These are phyloP conservation scores for Adelphocoris suturalis DNA, from an alignment of 2,888 invertebrate genomes.

Conservation along the genomic window DNA sequence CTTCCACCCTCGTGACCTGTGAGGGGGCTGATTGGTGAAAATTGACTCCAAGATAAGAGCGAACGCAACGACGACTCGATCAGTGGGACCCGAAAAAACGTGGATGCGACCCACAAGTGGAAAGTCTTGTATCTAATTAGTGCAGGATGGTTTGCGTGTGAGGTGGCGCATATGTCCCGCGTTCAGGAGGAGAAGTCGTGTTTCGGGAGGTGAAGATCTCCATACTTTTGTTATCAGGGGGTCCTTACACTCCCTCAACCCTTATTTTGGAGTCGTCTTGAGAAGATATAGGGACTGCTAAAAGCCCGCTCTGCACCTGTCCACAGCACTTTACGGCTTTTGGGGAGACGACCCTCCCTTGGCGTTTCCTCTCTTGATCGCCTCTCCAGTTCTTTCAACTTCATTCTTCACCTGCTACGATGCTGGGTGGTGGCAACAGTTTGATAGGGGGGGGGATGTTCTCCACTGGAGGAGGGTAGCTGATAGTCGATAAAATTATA, in stretches of 20 bases:
- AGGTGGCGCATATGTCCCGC: slow-evolving; percentile 51
- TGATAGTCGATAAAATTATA: no score
- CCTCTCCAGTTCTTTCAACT: not conserved
- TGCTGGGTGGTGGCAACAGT: no score
- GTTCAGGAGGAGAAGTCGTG: not conserved
- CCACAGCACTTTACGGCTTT: slow-evolving; percentile 63
- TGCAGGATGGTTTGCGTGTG: slow-evolving; percentile 62
- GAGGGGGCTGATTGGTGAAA: slow-evolving; percentile 41
- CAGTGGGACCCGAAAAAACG: not conserved
- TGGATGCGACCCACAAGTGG: slow-evolving; percentile 47
- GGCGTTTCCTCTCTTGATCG: slow-evolving; percentile 34
- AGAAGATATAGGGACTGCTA: slow-evolving; percentile 55
- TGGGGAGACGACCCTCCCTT: not conserved
- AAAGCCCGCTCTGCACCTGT: slow-evolving; percentile 64
- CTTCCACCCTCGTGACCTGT: slow-evolving; percentile 25
- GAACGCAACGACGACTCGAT: not conserved
- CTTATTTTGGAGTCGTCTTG: not conserved
- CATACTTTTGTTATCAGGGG: slow-evolving; percentile 3
- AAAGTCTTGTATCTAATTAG: slow-evolving; percentile 63
- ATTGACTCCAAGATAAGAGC: slow-evolving; percentile 33
- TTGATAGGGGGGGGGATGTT: no score
- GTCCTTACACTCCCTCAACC: not conserved
- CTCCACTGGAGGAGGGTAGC: no score
- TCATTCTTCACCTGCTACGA: no score
- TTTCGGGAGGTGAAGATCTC: not conserved